Base-by-base conservation (phyloP, 1,140 invertebrate species). In the Atopsyche davidsoni region DNA sequence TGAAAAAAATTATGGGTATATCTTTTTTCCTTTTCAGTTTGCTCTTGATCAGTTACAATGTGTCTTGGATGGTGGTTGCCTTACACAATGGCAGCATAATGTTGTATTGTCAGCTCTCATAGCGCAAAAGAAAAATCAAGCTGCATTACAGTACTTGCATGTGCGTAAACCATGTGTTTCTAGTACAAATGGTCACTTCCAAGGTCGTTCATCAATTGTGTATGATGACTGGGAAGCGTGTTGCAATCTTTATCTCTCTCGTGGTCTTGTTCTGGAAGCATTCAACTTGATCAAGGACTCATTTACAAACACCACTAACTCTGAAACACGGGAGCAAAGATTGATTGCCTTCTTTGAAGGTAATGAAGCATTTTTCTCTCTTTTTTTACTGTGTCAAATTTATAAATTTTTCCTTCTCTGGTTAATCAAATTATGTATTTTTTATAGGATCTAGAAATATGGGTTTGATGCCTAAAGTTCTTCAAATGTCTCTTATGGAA, bases 11-110 rank as follows among this genome's bases (percentile, higher is more conserved):
- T n/a, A n/a, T n/a, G n/a, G n/a, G n/a, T n/a, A 13, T 32, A 41
- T 38, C n/a, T 32, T 24, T 49, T 49, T 51, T 53, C 36, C 7
- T 45, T 61, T 62, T n/a, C 53, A 79, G 76, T 70, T 73, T 45
- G 71, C 77, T 0, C 56, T 80, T 0, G 67, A 75, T 43, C 75
- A 77, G 49, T 63, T 81, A 0, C 63, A 64, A 48, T 72, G 73
- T 22, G 51, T 57, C 3, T 58, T 65, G 10, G 66, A 68, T 0
- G 68, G 69, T 46, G 67, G 66, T 48, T 63, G 65, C 0, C 64
- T 72, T 2, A 59, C 64, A 1, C 64, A 69, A 2, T 79, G 76
- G 77, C 73, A 77, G 59, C 68, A 73, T 59, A 62, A 65, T 47
- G 69, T 72, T 0, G 71, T 72, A 0, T 51, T 72, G 2, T 67